Evolutionary conservation across 2,797 vertebrate genomes (phyloP).

Genomic region (Myotis planiceps): DNA sequence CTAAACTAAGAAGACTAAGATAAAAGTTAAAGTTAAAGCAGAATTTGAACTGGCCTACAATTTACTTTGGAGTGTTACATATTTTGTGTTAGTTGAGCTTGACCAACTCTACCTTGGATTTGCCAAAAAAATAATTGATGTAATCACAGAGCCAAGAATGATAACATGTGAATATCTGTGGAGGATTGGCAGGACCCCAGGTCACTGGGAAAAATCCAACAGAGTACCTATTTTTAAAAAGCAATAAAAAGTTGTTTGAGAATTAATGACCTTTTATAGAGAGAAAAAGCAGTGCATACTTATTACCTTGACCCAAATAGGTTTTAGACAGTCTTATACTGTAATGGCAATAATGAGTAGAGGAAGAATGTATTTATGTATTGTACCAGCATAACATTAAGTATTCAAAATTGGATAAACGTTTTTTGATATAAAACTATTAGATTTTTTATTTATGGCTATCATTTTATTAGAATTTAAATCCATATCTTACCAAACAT

Average conservation of each 20-base stretch:
- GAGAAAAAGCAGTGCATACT: slow-evolving; percentile 33
- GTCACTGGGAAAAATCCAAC: slow-evolving; percentile 55
- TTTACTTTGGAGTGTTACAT: slow-evolving; percentile 59
- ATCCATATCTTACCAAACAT: not conserved
- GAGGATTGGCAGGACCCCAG: slow-evolving; percentile 67
- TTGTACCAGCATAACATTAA: not conserved
- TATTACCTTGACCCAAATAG: slow-evolving; percentile 43
- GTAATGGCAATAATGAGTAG: not conserved
- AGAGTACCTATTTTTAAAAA: slow-evolving; percentile 72
- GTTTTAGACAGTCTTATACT: slow-evolving; percentile 15
- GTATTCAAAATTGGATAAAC: not conserved
- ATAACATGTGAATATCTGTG: slow-evolving; percentile 73
- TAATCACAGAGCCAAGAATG: slow-evolving; percentile 74
- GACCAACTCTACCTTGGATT: slow-evolving; percentile 64
- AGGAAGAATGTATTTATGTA: not conserved
- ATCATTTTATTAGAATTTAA: slow-evolving; percentile 16
- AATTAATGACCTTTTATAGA: slow-evolving; percentile 64
- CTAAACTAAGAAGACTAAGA: not conserved
- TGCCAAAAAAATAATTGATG: slow-evolving; percentile 81
- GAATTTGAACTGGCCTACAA: slow-evolving; percentile 28
- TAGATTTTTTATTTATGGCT: slow-evolving; percentile 6
- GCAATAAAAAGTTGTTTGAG: slow-evolving; percentile 66
- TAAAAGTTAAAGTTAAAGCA: slow-evolving; percentile 19
- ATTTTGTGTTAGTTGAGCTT: slow-evolving; percentile 70
- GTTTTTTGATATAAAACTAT: not conserved